These are phyloP conservation scores for Anthophora plumipes DNA, from an alignment of 2,888 invertebrate genomes.

Conservation along the genomic window DNA sequence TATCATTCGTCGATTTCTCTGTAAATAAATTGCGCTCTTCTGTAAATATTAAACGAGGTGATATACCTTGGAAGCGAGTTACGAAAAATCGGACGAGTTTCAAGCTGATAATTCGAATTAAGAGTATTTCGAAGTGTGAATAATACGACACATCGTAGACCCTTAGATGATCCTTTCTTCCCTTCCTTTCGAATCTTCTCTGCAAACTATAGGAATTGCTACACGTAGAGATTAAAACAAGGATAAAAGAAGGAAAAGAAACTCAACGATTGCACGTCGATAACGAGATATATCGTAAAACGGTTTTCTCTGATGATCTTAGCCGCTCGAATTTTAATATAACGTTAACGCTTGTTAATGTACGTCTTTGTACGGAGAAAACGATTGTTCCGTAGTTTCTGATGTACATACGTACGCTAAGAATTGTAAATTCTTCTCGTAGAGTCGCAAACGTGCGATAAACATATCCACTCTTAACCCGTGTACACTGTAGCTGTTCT, in stretches of 20 bases:
- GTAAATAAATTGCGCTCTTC: slow-evolving; percentile 49
- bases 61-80: background rate
- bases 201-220: slow-evolving; percentile 77
- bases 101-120: slow-evolving; percentile 22
- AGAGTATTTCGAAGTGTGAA: background rate
- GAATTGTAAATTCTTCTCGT: slow-evolving; percentile 32
- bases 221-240: slow-evolving; percentile 47
- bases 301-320: slow-evolving; percentile 37
- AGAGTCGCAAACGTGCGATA: slow-evolving; percentile 29
- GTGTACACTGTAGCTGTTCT: slow-evolving; percentile 26
- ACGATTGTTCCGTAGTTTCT: slow-evolving; percentile 4
- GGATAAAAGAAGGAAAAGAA: background rate
- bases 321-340: slow-evolving; percentile 36
- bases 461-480: slow-evolving; percentile 55
- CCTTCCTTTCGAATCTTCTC: slow-evolving; percentile 62
- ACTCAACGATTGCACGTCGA: slow-evolving; percentile 23
- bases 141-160: slow-evolving; percentile 19
- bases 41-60: slow-evolving; percentile 47
- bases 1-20: slow-evolving; percentile 25
- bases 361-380: background rate
- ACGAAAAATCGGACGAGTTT: slow-evolving; percentile 9
- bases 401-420: slow-evolving; percentile 33
- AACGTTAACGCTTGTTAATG: slow-evolving; percentile 24
- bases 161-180: slow-evolving; percentile 36
- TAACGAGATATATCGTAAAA: slow-evolving; percentile 6